These are phyloP conservation scores for Ciconia stormi DNA, from an alignment of 2,113 vertebrate species.

Conservation along the genomic window DNA sequence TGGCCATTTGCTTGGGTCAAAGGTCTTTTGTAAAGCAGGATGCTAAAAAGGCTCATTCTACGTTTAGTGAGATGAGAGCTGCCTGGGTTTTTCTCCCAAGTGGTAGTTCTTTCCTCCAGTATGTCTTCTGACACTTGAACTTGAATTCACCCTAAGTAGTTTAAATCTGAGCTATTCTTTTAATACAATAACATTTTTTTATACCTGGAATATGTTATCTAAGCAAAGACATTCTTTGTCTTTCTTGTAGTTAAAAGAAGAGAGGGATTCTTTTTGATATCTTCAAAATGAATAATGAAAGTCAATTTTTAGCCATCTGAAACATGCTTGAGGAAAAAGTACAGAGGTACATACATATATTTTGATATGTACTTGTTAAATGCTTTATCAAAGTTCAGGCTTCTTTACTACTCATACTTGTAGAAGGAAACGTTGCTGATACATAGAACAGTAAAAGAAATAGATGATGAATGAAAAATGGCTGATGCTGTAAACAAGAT, in stretches of 20 bases:
- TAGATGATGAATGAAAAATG: background rate
- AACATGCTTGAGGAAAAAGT: background rate
- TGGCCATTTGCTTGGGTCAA: background rate
- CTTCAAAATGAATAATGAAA: background rate
- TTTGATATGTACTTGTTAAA: background rate
- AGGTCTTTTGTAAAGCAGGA: background rate
- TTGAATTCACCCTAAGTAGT: background rate
- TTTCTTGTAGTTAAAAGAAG: background rate
- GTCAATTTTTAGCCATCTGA: background rate
- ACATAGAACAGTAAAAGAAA: background rate
- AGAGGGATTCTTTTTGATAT: background rate
- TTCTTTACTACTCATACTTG: background rate
- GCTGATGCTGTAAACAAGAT: background rate
- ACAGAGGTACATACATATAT: background rate
- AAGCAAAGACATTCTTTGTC: background rate
- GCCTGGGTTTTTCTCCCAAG: background rate
- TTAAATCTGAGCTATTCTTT: background rate
- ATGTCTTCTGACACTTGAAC: background rate
- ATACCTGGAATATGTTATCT: background rate
- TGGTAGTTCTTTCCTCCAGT: background rate
- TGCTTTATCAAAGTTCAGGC: background rate
- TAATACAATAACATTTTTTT: background rate
- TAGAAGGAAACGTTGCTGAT: background rate
- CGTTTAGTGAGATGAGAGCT: background rate
- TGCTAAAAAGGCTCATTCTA: background rate